Percentiles rank a stretch among this genome's conserved stretches.
These are phyloP conservation scores for Phocoena phocoena DNA, from an alignment of 2,113 vertebrate species.

Conservation along the genomic window DNA sequence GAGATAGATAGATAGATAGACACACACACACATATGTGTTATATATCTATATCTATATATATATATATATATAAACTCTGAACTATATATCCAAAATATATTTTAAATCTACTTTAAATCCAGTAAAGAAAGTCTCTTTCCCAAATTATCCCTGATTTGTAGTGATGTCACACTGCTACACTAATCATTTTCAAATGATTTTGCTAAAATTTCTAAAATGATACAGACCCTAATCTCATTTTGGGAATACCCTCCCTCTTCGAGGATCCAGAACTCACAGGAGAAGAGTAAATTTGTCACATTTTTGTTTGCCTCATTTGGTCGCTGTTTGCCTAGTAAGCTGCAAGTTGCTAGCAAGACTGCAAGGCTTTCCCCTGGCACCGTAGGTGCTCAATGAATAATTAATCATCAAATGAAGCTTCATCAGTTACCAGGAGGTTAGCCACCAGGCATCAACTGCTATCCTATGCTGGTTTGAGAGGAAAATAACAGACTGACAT, in stretches of 20 bases:
- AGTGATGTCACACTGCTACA: neutral
- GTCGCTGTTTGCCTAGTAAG: neutral
- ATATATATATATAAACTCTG: neutral
- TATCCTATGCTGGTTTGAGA: neutral
- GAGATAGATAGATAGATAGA: neutral
- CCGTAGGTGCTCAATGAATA: neutral
- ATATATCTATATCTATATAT: fast-evolving
- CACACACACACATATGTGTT: too few species aligned
- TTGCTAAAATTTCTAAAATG: slow-evolving; percentile 16
- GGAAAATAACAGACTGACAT: slow-evolving; percentile 2
- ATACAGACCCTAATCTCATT: neutral
- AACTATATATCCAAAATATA: neutral
- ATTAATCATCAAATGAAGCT: slow-evolving; percentile 31
- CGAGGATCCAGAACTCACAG: neutral
- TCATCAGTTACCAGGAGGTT: neutral
- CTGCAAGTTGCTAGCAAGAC: neutral
- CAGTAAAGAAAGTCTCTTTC: neutral
- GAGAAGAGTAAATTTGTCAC: slow-evolving; percentile 19
- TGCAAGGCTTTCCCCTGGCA: neutral
- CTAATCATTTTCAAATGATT: slow-evolving; percentile 33
- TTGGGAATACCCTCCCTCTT: neutral
- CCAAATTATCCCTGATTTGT: neutral
- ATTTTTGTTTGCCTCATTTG: slow-evolving; percentile 28
- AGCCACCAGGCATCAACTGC: neutral
- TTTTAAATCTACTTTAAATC: neutral